Evolutionary conservation across 2,797 vertebrate genomes (phyloP), one percentile per base, ranked within the genome.

Genomic region (Notolabrus celidotus): DNA sequence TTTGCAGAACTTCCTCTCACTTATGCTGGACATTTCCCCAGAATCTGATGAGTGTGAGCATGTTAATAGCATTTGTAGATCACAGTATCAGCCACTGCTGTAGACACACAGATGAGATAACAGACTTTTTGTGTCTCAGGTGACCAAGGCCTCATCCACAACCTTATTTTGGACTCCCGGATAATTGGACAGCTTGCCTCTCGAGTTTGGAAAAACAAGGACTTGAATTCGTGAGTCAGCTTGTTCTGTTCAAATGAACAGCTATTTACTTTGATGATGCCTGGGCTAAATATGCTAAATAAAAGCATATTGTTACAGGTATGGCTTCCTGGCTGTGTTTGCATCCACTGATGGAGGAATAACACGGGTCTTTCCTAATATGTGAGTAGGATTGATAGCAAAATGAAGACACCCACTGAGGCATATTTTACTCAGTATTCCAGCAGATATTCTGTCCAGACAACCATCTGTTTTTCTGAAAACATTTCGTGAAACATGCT

Each of bases 21-120:
- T 98, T 81, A 97, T 99, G 96, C 93, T 99, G 91, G 96, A 98
- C 89, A 96, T 98, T 88, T 97, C 97, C 33, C 98, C 97, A 25
- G 96, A 99, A 86, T 97, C 96, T 67, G 96, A 98, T 87, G 97
- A 98, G 88, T 99, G 98, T 99, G 91, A 95, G 97, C 51, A 42
- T 15, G 7, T 62, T 23, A 16, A 43, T 12, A 52, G 20, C 23
- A 11, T 52, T 20, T 7, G 16, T 39, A 42, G 8, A 64, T 62
- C 22, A 38, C 25, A 39, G 15, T 5, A 45, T 70, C 6, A 52
- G 11, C 25, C 16, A 12, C 19, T 58, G 31, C 45, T 69, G 22
- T 31, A 54, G 33, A 54, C 17, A 14, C 38, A 23, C 36, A 33
- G 10, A 31, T 60, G 16, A 54, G 1, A 57, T 59, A 51, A 67